Evolutionary conservation across 1,140 invertebrate genomes (phyloP).

Genomic region (Drosophila sp.): DNA sequence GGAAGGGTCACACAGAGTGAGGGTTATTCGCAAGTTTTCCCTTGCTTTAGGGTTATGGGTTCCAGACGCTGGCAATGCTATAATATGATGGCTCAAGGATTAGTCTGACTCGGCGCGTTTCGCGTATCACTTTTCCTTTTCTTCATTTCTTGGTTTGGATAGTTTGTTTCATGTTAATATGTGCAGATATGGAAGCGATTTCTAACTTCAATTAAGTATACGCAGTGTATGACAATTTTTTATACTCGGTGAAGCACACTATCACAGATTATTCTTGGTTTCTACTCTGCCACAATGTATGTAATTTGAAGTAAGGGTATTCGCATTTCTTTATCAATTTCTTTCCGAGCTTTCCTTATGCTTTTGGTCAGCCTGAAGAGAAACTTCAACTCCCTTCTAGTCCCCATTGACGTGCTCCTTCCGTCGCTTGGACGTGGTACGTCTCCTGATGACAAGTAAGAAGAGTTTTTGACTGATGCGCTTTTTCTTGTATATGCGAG

Average conservation of each 20-base stretch:
- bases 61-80: conserved; percentile 47
- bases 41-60: conserved; percentile 23
- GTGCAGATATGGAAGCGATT: conserved; percentile 23
- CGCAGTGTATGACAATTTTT: too few species aligned
- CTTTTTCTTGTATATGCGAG: conserved; percentile 62
- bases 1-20: conserved; percentile 41
- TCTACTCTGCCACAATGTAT: too few species aligned
- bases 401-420: conserved; percentile 7
- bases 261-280: too few species aligned
- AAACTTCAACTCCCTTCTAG: conserved; percentile 13
- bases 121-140: conserved; percentile 31
- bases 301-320: not conserved
- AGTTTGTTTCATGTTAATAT: conserved; percentile 69
- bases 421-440: conserved; percentile 59
- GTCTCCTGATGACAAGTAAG: conserved; percentile 74
- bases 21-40: conserved; percentile 74
- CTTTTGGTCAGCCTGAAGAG: not conserved
- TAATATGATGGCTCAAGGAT: conserved; percentile 79
- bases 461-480: conserved; percentile 78
- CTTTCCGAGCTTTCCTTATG: conserved; percentile 9
- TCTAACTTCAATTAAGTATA: not conserved
- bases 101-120: conserved; percentile 70
- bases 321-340: not conserved
- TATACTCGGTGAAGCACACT: too few species aligned
- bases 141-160: conserved; percentile 61